These are phyloP conservation scores for Plebejus argus DNA, from an alignment of 2,888 invertebrate genomes.

Conservation along the genomic window DNA sequence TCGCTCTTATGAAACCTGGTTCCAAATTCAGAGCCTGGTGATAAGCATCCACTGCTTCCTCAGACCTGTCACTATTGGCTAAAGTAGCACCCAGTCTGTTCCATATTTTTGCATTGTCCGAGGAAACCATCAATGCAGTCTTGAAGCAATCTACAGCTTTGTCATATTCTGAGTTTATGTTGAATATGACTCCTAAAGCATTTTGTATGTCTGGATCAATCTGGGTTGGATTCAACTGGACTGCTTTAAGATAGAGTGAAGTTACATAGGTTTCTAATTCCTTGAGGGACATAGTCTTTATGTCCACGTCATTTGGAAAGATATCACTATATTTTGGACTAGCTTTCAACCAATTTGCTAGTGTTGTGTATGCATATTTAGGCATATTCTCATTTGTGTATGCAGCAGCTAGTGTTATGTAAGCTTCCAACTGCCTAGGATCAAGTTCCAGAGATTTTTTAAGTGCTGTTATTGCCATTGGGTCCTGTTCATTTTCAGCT, in stretches of 20 bases:
- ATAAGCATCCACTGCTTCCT: conserved; percentile 98
- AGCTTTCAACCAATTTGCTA: conserved; percentile 88
- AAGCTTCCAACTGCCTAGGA: conserved; percentile 89
- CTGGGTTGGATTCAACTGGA: conserved; percentile 86
- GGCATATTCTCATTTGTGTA: conserved; percentile 98
- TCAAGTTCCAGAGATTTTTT: conserved; percentile 91
- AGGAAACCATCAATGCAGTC: conserved; percentile 91
- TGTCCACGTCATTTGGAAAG: conserved; percentile 77
- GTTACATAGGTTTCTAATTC: conserved; percentile 83
- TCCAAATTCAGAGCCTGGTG: conserved; percentile 93
- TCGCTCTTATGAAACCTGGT: conserved; percentile 97
- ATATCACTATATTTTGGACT: conserved; percentile 92
- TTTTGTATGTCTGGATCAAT: conserved; percentile 96
- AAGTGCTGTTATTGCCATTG: conserved; percentile 94
- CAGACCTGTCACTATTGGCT: conserved; percentile 96
- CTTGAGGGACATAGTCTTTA: conserved; percentile 67
- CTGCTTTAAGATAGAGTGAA: conserved; percentile 88
- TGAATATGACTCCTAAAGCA: conserved; percentile 97
- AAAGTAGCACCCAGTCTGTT: conserved; percentile 98
- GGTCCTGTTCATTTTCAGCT: conserved; percentile 99
- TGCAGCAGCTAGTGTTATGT: conserved; percentile 95
- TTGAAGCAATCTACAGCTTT: conserved; percentile 98
- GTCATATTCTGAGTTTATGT: conserved; percentile 95
- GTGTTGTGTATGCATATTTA: conserved; percentile 91
- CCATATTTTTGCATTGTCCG: conserved; percentile 94